These are phyloP conservation scores for Diorhabda sublineata DNA, from an alignment of 1,140 invertebrate species.

Conservation along the genomic window DNA sequence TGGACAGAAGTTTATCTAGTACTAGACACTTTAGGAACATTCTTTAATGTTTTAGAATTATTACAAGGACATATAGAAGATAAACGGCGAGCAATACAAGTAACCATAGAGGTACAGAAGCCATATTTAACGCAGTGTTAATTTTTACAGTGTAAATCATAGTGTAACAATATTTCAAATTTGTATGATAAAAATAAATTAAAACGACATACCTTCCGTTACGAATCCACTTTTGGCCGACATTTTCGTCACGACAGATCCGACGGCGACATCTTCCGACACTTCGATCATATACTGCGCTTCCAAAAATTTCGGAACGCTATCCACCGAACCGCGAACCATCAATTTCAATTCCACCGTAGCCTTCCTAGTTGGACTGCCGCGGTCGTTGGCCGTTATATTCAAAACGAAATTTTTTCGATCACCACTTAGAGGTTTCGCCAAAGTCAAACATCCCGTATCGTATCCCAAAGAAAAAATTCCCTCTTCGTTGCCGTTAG, in stretches of 20 bases:
- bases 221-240: conserved; percentile 66
- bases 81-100: no score
- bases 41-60: no score
- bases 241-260: conserved; percentile 74
- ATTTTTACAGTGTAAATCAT: no score
- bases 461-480: conserved; percentile 76
- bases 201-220: conserved; percentile 41
- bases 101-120: no score
- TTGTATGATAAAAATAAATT: no score
- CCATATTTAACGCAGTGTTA: no score
- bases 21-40: no score
- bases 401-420: conserved; percentile 37
- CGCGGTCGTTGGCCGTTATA: conserved; percentile 73
- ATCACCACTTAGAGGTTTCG: conserved; percentile 56
- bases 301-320: conserved; percentile 76
- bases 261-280: conserved; percentile 72
- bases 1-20: no score
- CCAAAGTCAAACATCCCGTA: conserved; percentile 70
- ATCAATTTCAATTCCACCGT: conserved; percentile 62
- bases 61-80: no score
- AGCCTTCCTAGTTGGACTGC: conserved; percentile 62
- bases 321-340: conserved; percentile 68
- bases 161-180: no score
- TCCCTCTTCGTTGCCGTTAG: conserved; percentile 75
- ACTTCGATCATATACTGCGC: conserved; percentile 71